phyloP scores from a whole-genome alignment of 2,888 invertebrate genomes.

The Tryphoninae sp. region DNA sequence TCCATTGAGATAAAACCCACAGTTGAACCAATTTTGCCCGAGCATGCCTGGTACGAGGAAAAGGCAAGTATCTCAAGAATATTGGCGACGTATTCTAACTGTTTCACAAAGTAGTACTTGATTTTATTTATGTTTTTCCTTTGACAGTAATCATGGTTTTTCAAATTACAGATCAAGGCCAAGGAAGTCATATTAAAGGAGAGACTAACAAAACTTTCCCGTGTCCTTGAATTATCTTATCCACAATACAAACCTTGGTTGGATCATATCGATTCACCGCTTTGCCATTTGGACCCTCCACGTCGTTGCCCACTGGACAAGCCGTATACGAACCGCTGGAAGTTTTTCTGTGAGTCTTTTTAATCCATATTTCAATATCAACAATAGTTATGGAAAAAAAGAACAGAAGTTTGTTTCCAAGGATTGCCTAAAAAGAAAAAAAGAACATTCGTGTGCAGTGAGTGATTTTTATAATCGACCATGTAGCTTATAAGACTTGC shows the following conservation, averaged over 20 bases:
- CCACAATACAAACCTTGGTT: slow-evolving; percentile 77
- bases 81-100: slow-evolving; percentile 3
- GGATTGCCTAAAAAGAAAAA: background rate
- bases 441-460: no score
- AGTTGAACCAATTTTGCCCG: slow-evolving; percentile 63
- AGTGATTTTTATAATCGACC: background rate
- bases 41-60: slow-evolving; percentile 73
- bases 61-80: slow-evolving; percentile 69
- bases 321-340: slow-evolving; percentile 78
- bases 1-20: slow-evolving; percentile 61
- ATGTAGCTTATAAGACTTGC: slow-evolving; percentile 11
- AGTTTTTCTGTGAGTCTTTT: slow-evolving; percentile 78
- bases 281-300: slow-evolving; percentile 76
- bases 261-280: slow-evolving; percentile 72
- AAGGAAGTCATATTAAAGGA: slow-evolving; percentile 75
- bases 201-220: slow-evolving; percentile 75
- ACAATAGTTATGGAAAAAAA: background rate
- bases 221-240: slow-evolving; percentile 77
- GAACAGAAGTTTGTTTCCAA: background rate
- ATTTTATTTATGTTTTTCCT: background rate
- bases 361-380: background rate
- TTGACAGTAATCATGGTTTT: slow-evolving; percentile 2
- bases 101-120: background rate
- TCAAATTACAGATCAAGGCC: slow-evolving; percentile 71
- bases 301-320: slow-evolving; percentile 73